phyloP scores from a whole-genome alignment of 2,113 vertebrate genomes.

The Coracopsis vasa region DNA sequence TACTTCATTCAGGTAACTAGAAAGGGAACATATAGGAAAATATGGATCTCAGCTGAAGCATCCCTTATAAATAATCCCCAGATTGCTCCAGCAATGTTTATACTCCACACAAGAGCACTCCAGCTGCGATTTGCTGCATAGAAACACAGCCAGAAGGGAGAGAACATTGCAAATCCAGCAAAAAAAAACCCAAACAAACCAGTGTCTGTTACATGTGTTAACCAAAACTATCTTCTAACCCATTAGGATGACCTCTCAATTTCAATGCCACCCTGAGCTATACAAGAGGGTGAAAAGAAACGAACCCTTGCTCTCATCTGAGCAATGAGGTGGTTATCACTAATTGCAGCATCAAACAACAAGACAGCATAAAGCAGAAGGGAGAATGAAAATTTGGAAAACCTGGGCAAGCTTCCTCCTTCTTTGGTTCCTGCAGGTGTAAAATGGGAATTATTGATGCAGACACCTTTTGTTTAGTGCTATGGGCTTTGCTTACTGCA shows the following conservation, averaged over 20 bases:
- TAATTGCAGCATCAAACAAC: not conserved
- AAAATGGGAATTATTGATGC: not conserved
- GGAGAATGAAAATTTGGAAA: not conserved
- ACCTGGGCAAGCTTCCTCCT: not conserved
- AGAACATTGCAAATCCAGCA: not conserved
- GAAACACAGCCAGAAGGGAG: not conserved
- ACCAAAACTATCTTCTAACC: not conserved
- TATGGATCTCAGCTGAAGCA: not conserved
- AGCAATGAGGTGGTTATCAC: not conserved
- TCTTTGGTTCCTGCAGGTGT: not conserved
- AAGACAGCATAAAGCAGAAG: not conserved
- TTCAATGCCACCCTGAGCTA: not conserved
- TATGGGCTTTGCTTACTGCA: not conserved
- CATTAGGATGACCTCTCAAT: not conserved
- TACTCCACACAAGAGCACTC: not conserved
- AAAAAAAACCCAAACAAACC: not conserved
- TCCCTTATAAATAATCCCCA: not conserved
- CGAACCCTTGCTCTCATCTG: not conserved
- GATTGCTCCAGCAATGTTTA: not conserved
- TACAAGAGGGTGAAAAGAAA: not conserved
- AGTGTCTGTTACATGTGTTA: rapidly evolving
- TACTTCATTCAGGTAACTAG: not conserved
- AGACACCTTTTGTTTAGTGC: not conserved
- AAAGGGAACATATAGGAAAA: not conserved
- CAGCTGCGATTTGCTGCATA: not conserved